Conservation (phyloP, 2,113 vertebrate species). For the Microcebus murinus region DNA sequence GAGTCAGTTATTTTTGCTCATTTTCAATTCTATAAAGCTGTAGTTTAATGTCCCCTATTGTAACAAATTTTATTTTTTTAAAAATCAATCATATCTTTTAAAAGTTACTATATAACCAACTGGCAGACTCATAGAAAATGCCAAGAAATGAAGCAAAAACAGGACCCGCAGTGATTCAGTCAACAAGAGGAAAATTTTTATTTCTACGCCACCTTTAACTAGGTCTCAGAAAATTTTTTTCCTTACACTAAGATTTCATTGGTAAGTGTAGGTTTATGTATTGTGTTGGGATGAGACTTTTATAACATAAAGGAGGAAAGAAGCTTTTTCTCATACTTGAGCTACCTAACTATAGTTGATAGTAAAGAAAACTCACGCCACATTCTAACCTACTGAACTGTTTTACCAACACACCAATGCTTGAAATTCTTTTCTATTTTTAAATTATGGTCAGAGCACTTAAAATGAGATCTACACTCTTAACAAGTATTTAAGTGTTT, state of each 20-base stretch:
- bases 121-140: neutral
- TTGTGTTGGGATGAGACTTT: neutral
- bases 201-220: neutral
- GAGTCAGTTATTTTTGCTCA: neutral
- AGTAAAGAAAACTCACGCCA: slow-evolving; percentile 16
- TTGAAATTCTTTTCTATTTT: neutral
- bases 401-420: slow-evolving; percentile 20
- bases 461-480: neutral
- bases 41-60: neutral
- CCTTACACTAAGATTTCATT: neutral
- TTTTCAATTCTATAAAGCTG: slow-evolving; percentile 6
- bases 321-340: slow-evolving; percentile 27
- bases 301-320: neutral
- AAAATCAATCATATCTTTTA: neutral
- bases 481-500: neutral
- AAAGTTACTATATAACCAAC: neutral
- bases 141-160: neutral
- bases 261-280: neutral
- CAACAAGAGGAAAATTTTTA: neutral
- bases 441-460: neutral
- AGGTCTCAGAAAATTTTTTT: neutral
- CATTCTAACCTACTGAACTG: slow-evolving; percentile 7
- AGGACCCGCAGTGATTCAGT: neutral
- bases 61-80: neutral
- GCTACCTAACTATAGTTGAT: neutral